Evolutionary conservation across 2,888 invertebrate genomes (phyloP), one percentile per base, ranked within the genome.

Genomic region (Saturnia japonica): DNA sequence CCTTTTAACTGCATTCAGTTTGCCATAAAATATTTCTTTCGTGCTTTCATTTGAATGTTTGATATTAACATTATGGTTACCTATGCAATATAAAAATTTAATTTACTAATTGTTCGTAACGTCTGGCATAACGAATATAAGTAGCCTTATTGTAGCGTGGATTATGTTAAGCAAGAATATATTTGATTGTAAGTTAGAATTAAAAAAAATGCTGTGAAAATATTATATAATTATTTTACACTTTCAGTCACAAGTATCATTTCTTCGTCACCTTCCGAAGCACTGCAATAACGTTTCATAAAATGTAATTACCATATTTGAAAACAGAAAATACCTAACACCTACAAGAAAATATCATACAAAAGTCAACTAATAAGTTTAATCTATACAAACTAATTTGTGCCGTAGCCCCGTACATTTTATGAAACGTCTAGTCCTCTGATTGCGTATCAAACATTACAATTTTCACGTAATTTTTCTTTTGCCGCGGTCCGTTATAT

Each of bases 271-370:
- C 82, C 40, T 82, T 88, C 86, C 81, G 80, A 88, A 87, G 86
- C 88, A 82, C 25, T 82, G 71, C 75, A 74, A 82, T 84, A 88
- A 90, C 90, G 91, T 93, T 94, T 91, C 93, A 93, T 88, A 93
- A 91, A 88, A 89, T 90, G 91, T 89, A 91, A 81, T 78, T 80
- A 80, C 79, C 82, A 82, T 64, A 79, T 78, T 82, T 77, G 82
- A 82, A 85, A 87, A 83, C 76, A 73, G 79, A 78, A 84, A 82
- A 83, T 79, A 86, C 91, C 90, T 92, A 93, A 79, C 84, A 81
- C 43, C 91, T 92, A 84, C 71, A 91, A 85, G 89, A 89, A 90
- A 92, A 85, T 93, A 93, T 93, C 83, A 88, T 92, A 93, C 92
- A 92, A 92, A 88, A 93, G 88, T 84, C 28, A 68, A 28, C 62